phyloP scores from a whole-genome alignment of 2,797 vertebrate species.

The Propithecus perrieri region DNA sequence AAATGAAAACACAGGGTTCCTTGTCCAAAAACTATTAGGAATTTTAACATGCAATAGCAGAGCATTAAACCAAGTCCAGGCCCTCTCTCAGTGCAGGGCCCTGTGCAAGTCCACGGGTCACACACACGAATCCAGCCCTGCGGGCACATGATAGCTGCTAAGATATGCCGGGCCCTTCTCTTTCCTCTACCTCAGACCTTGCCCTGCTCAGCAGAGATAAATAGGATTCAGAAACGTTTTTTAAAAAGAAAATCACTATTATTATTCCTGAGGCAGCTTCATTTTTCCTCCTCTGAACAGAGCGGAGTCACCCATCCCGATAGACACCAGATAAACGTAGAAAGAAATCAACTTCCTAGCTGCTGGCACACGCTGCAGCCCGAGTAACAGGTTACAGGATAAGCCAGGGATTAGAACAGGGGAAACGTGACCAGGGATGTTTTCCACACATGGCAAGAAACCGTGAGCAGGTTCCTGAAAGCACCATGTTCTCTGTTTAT shows the following conservation, averaged over 20 bases:
- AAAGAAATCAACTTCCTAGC: slow-evolving; percentile 61
- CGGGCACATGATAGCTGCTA: neutral
- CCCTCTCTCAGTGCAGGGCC: neutral
- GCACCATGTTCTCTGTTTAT: neutral
- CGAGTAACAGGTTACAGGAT: neutral
- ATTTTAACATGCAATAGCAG: neutral
- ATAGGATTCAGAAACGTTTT: neutral
- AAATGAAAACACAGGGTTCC: neutral
- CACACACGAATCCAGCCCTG: neutral
- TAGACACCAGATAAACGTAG: slow-evolving; percentile 52
- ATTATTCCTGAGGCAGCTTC: slow-evolving; percentile 59
- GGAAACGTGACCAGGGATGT: neutral
- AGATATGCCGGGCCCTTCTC: neutral
- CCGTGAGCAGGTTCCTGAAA: neutral
- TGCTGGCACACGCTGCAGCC: neutral
- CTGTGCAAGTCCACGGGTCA: neutral
- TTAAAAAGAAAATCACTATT: neutral
- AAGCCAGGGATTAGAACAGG: slow-evolving; percentile 31
- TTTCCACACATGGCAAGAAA: neutral
- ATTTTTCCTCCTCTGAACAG: slow-evolving; percentile 40
- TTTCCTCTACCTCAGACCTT: neutral
- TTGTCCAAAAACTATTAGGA: neutral
- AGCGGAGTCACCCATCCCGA: slow-evolving; percentile 25
- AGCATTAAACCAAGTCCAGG: neutral
- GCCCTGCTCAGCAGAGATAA: neutral